A percentile compares a stretch with the other conserved stretches of the same genome.
phyloP scores from a whole-genome alignment of 2,888 invertebrate genomes.

The Perithous albicinctus region DNA sequence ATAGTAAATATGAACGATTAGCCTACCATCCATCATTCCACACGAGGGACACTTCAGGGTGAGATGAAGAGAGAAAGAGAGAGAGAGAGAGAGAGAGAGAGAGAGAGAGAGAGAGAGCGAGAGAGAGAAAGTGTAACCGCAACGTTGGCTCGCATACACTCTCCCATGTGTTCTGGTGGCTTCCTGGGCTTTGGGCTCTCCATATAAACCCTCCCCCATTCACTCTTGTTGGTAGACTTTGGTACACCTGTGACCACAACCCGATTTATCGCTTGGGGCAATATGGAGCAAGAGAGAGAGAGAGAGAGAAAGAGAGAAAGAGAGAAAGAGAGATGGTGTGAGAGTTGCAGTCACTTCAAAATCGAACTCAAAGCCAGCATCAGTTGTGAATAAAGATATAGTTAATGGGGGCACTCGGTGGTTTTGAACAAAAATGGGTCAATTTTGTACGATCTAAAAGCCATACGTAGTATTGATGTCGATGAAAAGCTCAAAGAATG shows the following conservation, averaged over 20 bases:
- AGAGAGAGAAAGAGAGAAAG: slow-evolving; percentile 33
- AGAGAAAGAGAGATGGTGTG: slow-evolving; percentile 25
- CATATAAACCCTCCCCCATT: slow-evolving; percentile 41
- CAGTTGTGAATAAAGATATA: slow-evolving; percentile 35
- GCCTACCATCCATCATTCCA: slow-evolving; percentile 79
- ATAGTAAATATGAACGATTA: slow-evolving; percentile 80
- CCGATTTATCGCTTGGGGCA: slow-evolving; percentile 54
- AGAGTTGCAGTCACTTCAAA: slow-evolving; percentile 37
- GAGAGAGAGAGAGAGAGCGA: slow-evolving; percentile 14
- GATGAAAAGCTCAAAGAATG: neutral
- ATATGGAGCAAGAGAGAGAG: slow-evolving; percentile 30
- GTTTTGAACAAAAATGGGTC: neutral
- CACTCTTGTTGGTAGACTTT: slow-evolving; percentile 52
- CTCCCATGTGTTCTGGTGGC: slow-evolving; percentile 57
- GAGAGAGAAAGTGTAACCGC: slow-evolving; percentile 54
- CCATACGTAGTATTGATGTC: neutral
- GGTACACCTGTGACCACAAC: slow-evolving; percentile 58
- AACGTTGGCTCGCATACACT: slow-evolving; percentile 55
- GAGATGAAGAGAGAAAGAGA: slow-evolving; percentile 27
- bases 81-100: slow-evolving; percentile 32
- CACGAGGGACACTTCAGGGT: slow-evolving; percentile 67
- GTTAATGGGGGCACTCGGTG: neutral
- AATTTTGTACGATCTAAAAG: neutral
- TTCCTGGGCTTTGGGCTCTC: slow-evolving; percentile 49
- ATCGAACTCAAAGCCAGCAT: slow-evolving; percentile 46